phyloP scores from a whole-genome alignment of 2,888 invertebrate genomes.

The Shargacucullia verbasci region DNA sequence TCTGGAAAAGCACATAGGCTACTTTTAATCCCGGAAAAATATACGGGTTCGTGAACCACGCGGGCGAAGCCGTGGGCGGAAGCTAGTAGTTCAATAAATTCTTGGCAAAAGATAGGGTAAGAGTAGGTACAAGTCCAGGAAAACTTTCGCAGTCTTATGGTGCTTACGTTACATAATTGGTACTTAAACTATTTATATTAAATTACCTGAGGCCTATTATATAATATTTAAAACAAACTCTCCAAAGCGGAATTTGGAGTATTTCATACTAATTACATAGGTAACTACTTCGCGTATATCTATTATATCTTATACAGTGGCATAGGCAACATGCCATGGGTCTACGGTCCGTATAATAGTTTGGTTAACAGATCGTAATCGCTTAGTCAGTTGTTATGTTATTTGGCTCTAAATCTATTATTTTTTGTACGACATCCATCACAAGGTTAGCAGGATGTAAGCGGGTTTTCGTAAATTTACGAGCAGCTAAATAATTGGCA shows the following conservation, averaged over 20 bases:
- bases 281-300: neutral
- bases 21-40: too few relatives aligned
- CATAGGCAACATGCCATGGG: constrained; percentile 16
- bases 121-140: too few relatives aligned
- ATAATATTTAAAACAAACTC: constrained; percentile 14
- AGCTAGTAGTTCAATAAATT: too few relatives aligned
- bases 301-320: neutral
- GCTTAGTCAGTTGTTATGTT: constrained; percentile 1
- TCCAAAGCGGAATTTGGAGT: constrained; percentile 21
- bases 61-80: too few relatives aligned
- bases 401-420: constrained; percentile 24
- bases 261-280: constrained; percentile 18
- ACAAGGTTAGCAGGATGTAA: constrained; percentile 61
- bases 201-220: neutral
- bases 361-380: constrained; percentile 27
- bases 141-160: too few relatives aligned
- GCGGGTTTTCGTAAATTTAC: constrained; percentile 46
- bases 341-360: constrained; percentile 25
- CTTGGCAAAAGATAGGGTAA: too few relatives aligned
- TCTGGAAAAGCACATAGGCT: too few relatives aligned
- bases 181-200: too few relatives aligned
- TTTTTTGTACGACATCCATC: constrained; percentile 34
- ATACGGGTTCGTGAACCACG: too few relatives aligned
- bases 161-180: too few relatives aligned
- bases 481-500: constrained; percentile 24